Percentiles rank a stretch among this genome's conserved stretches.
phyloP scores from a whole-genome alignment of 2,797 vertebrate species.

The Chloroceryle amazona region DNA sequence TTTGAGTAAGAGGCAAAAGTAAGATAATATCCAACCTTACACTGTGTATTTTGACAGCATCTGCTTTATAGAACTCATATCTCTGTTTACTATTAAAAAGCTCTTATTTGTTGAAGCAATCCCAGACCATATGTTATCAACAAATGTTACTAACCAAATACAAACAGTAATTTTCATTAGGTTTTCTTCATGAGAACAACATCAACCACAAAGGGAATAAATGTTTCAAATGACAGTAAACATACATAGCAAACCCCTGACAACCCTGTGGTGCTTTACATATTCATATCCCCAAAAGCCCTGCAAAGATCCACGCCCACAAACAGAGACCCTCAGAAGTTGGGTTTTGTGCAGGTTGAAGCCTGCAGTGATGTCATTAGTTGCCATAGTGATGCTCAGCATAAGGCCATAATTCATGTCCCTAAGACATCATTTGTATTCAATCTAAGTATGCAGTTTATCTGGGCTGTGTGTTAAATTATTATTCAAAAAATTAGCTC shows the following conservation, averaged over 20 bases:
- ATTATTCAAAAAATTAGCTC: slow-evolving; percentile 72
- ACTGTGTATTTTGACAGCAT: slow-evolving; percentile 76
- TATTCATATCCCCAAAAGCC: slow-evolving; percentile 41
- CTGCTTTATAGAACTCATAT: slow-evolving; percentile 78
- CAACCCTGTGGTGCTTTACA: slow-evolving; percentile 59
- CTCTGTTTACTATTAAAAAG: slow-evolving; percentile 87
- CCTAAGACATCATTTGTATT: slow-evolving; percentile 77
- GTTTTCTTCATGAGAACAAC: slow-evolving; percentile 75
- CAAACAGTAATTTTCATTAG: slow-evolving; percentile 85
- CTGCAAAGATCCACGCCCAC: slow-evolving; percentile 36
- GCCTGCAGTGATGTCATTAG: slow-evolving; percentile 79
- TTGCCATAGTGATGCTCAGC: slow-evolving; percentile 83
- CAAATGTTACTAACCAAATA: slow-evolving; percentile 87
- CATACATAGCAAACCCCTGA: slow-evolving; percentile 73
- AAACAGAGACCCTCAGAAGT: slow-evolving; percentile 65
- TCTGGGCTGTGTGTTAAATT: slow-evolving; percentile 64
- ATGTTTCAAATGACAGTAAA: slow-evolving; percentile 78
- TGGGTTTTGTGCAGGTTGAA: slow-evolving; percentile 73
- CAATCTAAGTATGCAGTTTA: slow-evolving; percentile 67
- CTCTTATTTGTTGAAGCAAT: slow-evolving; percentile 86
- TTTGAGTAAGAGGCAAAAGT: slow-evolving; percentile 20
- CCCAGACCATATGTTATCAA: slow-evolving; percentile 86
- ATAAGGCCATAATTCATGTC: slow-evolving; percentile 76
- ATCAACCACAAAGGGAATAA: slow-evolving; percentile 81
- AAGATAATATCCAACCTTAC: slow-evolving; percentile 55